Conservation (phyloP, 2,113 vertebrate genomes). For the Accipiter virgatus region DNA sequence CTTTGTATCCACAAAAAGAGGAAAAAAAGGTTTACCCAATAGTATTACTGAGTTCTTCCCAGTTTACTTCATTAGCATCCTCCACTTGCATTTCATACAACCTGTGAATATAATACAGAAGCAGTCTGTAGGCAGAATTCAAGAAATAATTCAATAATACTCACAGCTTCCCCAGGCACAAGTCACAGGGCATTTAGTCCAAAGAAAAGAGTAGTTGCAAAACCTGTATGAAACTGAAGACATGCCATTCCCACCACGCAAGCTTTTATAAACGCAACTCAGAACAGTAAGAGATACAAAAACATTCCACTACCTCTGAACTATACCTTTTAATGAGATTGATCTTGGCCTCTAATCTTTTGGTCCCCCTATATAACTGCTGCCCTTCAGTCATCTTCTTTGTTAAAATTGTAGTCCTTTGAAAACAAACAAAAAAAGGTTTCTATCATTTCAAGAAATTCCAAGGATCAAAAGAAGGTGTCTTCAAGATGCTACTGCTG, state of each 20-base stretch:
- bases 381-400: conserved; percentile 58
- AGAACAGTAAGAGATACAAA: not conserved
- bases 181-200: not conserved
- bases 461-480: not conserved
- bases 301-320: not conserved
- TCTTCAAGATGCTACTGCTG: not conserved
- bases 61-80: conserved; percentile 71
- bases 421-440: not conserved
- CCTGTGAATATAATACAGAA: conserved; percentile 35
- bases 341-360: conserved; percentile 53
- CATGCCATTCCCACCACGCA: not conserved
- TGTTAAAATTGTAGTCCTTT: conserved; percentile 66
- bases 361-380: not conserved
- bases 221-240: not conserved
- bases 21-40: conserved; percentile 65
- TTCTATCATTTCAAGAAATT: not conserved
- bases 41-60: conserved; percentile 64
- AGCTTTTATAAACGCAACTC: not conserved
- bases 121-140: not conserved
- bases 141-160: not conserved
- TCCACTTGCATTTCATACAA: conserved; percentile 64
- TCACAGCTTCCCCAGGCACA: not conserved
- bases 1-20: not conserved
- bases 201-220: not conserved
- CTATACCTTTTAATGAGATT: conserved; percentile 75